Evolutionary conservation across 2,113 vertebrate species (phyloP).

Genomic region (Accipiter virgatus): DNA sequence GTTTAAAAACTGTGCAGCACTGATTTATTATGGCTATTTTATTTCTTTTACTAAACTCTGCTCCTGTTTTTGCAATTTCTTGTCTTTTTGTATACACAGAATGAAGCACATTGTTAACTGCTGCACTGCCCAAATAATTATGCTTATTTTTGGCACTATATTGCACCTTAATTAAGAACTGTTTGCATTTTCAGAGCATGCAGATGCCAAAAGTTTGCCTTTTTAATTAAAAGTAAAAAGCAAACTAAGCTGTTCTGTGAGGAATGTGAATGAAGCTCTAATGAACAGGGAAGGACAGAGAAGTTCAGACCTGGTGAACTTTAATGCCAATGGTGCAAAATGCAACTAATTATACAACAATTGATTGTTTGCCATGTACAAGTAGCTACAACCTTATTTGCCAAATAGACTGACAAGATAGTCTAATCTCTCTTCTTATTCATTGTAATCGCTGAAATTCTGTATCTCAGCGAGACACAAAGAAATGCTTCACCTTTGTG

Average conservation of each 20-base stretch:
- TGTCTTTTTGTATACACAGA: background rate
- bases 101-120: background rate
- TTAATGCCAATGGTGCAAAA: background rate
- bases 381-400: background rate
- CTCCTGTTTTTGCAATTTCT: background rate
- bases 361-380: background rate
- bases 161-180: slow-evolving; percentile 63
- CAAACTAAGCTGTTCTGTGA: slow-evolving; percentile 34
- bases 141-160: slow-evolving; percentile 40
- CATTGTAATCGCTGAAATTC: rapidly evolving
- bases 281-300: slow-evolving; percentile 5
- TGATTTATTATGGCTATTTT: background rate
- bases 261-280: slow-evolving; percentile 34
- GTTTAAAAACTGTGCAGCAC: background rate
- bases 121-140: background rate
- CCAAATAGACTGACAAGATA: background rate
- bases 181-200: slow-evolving; percentile 50
- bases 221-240: slow-evolving; percentile 71
- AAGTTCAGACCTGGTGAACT: slow-evolving; percentile 20
- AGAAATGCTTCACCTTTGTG: background rate
- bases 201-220: slow-evolving; percentile 52
- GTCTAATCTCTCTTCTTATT: background rate
- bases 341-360: background rate
- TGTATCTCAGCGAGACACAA: background rate
- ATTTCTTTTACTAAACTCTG: background rate